Evolutionary conservation across 2,888 invertebrate genomes (phyloP), one percentile per base, ranked within the genome.

Genomic region (Heteromurus nitidus): DNA sequence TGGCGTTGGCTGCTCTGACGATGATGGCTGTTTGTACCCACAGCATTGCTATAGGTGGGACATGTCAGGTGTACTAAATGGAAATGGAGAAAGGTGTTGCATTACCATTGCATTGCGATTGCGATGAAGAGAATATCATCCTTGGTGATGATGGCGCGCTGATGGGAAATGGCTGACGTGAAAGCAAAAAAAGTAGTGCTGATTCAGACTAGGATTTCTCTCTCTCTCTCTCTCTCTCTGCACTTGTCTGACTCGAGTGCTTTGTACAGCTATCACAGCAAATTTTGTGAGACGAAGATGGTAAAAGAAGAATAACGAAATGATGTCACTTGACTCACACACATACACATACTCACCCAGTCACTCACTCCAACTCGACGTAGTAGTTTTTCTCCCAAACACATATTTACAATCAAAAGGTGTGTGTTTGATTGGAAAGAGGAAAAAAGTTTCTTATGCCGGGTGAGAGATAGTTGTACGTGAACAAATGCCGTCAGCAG

Each of bases 11-110:
- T n/a, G n/a, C n/a, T n/a, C n/a, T 64, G 62, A 31, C 18, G 18
- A 62, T 31, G 62, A 62, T 62, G 26, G 62, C 20, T n/a, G 62
- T 62, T 50, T 30, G 62, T 62, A 73, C 73, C n/a, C 70, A 20
- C 62, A 44, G 28, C 55, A 53, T 55, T 72, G 73, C 67, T n/a
- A n/a, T 60, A 81, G 83, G 77, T 79, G 79, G 80, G 80, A 80
- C 83, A 84, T 86, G 85, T 85, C 85, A 86, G 86, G 87, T 86
- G 86, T 86, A 84, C 83, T 83, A 84, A 86, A 87, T 86, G 85
- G 85, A 82, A 86, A 84, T 82, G 82, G 83, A 70, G 64, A 74
- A 83, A 86, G 86, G 86, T 86, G 86, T 86, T 86, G 84, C 82
- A 81, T 81, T 73, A 26, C 24, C 13, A 58, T 28, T 26, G 58